Evolutionary conservation across 1,140 invertebrate species (phyloP), one percentile per base, ranked within the genome.

Genomic region (Leptinotarsa undecemlineata): DNA sequence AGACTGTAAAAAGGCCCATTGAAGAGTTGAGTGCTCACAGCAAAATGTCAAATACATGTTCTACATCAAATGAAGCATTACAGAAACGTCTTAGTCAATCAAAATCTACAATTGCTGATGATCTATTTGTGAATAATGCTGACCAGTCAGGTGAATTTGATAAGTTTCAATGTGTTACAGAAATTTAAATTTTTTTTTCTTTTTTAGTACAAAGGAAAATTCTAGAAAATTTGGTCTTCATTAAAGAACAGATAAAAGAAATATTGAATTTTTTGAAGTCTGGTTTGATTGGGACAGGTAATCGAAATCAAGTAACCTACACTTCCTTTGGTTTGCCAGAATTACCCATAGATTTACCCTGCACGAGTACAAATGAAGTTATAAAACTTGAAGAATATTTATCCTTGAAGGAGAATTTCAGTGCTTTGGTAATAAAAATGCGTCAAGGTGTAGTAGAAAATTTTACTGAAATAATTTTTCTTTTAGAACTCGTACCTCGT

Each of bases 261-360:
- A 57, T 57, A 57, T 17, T 57, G n/a, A 17, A 57, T 5, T 57
- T 57, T 17, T 57, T n/a, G 51, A 57, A 57, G n/a, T 57, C 15
- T 57, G 51, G 51, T 57, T 15, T 57, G 51, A 57, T 57, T 57
- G 51, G 51, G 51, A 17, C 51, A 17, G 51, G 15, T 57, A 57
- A 57, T 57, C 51, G n/a, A n/a, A 57, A 15, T 33, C 26, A 33
- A 57, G n/a, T 57, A 17, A 57, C 51, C 51, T 57, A 15, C 15
- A 57, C 26, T 33, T 33, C 26, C 26, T 33, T 33, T 57, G 14
- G 51, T n/a, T 17, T 57, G 51, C 51, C 51, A 57, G 51, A 17
- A n/a, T 57, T 57, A 57, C 51, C n/a, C n/a, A n/a, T 57, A 57
- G 51, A 57, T 57, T 57, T 17, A 57, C 51, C 51, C 51, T 57